Conservation (phyloP, 2,888 invertebrate genomes). For the Cheilosia grossa region DNA sequence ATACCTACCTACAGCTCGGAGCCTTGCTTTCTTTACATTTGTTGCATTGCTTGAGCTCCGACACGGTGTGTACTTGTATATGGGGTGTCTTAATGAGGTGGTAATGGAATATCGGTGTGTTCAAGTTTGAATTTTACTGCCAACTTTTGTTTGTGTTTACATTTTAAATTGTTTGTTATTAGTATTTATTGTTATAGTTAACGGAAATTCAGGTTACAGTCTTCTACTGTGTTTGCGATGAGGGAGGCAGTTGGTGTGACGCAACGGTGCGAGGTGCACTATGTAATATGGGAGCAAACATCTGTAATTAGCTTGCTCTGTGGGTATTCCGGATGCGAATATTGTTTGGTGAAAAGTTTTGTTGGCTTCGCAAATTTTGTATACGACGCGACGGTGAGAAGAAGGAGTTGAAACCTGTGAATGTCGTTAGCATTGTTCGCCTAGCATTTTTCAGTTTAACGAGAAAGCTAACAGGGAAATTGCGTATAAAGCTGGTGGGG, state of each 20-base stretch:
- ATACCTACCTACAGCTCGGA: not conserved
- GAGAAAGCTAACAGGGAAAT: no score
- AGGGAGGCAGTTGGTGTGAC: not conserved
- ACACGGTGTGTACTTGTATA: not conserved
- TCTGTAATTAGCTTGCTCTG: constrained; percentile 43
- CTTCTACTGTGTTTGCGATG: not conserved
- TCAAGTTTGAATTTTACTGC: constrained; percentile 67
- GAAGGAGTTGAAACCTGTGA: no score
- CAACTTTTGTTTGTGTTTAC: constrained; percentile 66
- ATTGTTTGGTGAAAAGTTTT: not conserved
- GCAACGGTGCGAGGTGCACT: constrained; percentile 3
- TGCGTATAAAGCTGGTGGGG: no score
- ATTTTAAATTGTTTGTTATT: constrained; percentile 67
- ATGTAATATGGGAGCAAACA: constrained; percentile 20
- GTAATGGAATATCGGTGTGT: constrained; percentile 62
- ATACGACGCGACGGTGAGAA: no score
- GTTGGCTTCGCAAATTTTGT: not conserved
- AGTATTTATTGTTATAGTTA: constrained; percentile 53
- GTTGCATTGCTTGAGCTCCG: constrained; percentile 8
- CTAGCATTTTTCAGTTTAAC: no score
- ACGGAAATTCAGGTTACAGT: constrained; percentile 14
- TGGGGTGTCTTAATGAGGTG: constrained; percentile 50
- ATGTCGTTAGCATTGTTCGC: no score
- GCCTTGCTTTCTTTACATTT: constrained; percentile 19
- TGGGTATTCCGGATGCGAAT: constrained; percentile 19